Base-by-base conservation (phyloP, 2,888 invertebrate genomes). In the Oligia fasciuncula region DNA sequence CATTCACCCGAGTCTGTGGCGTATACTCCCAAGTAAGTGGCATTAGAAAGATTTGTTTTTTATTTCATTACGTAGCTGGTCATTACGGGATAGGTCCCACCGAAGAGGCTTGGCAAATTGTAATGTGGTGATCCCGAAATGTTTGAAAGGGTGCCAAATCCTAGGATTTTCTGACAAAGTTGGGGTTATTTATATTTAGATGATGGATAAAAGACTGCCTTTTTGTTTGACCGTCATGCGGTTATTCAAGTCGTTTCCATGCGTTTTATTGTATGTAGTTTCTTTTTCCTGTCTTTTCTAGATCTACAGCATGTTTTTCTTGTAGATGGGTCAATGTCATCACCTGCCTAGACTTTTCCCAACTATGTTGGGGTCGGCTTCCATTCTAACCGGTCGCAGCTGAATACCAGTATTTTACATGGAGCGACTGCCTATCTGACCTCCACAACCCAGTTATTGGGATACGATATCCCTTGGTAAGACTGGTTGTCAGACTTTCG, bases 1-100 rank as follows among this genome's bases (percentile, higher is more conserved):
- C 92, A 93, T 70, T 95, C 96, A 63, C 96, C 96, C 0, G 96
- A 95, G 78, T 96, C 96, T 63, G 89, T 97, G 80, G 90, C 94
- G 0, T 91, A 94, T 78, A 96, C 96, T 3, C 95, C 95, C 62
- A 92, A 92, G 96, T 96, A 49, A 46, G 46, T 46, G 46, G 46
- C 11, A 46, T 29, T 29, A 29, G 29, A 29, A 29, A 29, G 29
- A 29, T 29, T 29, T 29, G 0, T 29, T 29, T 29, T 29, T 29
- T 29, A 29, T 29, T 29, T 29, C 29, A 29, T 29, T 29, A 29
- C 29, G 35, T 43, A 49, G 19, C 49, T 62, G 40, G 19, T 17
- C 1, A 9, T 11, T 57, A 17, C 17, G 2, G 0, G 9, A 23
- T 17, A 49, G 0, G 43, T 13, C 8, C 14, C 35, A 14, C 40